phyloP scores from a whole-genome alignment of 2,113 vertebrate species.

The Camelus dromedarius region DNA sequence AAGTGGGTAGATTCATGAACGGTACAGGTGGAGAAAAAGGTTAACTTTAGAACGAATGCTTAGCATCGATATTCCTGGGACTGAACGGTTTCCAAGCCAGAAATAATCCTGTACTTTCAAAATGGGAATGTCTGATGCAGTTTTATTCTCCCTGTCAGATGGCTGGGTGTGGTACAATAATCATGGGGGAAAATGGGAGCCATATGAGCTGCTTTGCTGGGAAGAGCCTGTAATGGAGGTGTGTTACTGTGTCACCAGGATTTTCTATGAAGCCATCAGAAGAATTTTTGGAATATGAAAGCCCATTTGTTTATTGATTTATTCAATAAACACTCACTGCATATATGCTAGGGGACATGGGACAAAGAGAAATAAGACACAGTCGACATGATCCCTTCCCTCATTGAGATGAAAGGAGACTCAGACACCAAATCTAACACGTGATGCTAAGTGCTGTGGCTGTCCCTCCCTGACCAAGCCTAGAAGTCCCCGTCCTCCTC shows the following conservation, averaged over 20 bases:
- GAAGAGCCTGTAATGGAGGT: background rate
- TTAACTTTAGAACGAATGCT: conserved; percentile 27
- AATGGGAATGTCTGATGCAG: background rate
- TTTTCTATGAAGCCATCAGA: background rate
- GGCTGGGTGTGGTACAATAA: background rate
- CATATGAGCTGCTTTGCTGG: background rate
- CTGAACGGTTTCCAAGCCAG: conserved; percentile 37
- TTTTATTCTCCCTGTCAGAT: background rate
- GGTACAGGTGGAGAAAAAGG: conserved; percentile 42
- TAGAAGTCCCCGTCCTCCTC: background rate
- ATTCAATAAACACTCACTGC: background rate
- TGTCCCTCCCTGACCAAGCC: background rate
- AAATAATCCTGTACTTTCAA: conserved; percentile 56
- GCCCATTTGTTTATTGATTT: no score
- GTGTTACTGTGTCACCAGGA: background rate
- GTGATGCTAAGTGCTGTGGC: no score
- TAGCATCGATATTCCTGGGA: background rate
- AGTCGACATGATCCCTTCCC: background rate
- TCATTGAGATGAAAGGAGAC: background rate
- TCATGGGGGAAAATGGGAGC: background rate
- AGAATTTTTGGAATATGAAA: background rate
- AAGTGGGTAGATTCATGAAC: conserved; percentile 17
- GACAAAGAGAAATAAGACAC: background rate
- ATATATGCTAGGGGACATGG: background rate
- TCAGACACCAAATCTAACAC: no score